Base-by-base conservation (phyloP, 2,888 invertebrate genomes). In the Tillus elongatus region DNA sequence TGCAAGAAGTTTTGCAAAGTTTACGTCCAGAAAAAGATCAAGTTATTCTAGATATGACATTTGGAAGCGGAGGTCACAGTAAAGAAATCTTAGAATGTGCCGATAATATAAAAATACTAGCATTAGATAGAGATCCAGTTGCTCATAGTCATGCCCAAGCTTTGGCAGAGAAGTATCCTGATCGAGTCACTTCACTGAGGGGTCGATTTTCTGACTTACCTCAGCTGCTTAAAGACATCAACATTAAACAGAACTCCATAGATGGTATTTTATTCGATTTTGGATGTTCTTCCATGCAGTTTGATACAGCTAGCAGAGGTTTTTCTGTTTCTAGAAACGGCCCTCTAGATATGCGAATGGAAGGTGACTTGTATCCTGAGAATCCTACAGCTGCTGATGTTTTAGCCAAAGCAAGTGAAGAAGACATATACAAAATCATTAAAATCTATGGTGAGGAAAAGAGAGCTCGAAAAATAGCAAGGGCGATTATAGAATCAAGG, bases 271-370 rank as follows among this genome's bases (percentile, higher is more conserved):
- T 96, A 13, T 89, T 93, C 67, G 95, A 96, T 67, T 84, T 88
- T 63, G 96, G 96, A 4, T 88, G 87, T 55, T 95, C 95, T 1
- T 92, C 93, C 1, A 92, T 95, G 90, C 96, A 96, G 64, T 80
- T 92, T 59, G 88, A 93, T 58, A 71, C 71, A 45, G 74, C 79
- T 1, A 71, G 74, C 11, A 72, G 96, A 53, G 96, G 96, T 0
- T 96, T 96, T 66, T 80, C 90, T 4, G 57, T 93, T 1, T 82
- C 77, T 32, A 77, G 78, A 60, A 77, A 93, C 68, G 93, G 91
- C 10, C 87, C 85, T 2, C 69, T 96, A 36, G 95, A 96, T 56
- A 96, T 96, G 95, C 73, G 95, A 59, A 96, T 96, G 96, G 90
- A 92, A 69, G 79, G 81, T 0, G 68, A 72, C 4, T 69, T 82